Percentiles rank a stretch among this genome's conserved stretches.
These are phyloP conservation scores for Cabera pusaria DNA, from an alignment of 2,888 invertebrate genomes.

Conservation along the genomic window DNA sequence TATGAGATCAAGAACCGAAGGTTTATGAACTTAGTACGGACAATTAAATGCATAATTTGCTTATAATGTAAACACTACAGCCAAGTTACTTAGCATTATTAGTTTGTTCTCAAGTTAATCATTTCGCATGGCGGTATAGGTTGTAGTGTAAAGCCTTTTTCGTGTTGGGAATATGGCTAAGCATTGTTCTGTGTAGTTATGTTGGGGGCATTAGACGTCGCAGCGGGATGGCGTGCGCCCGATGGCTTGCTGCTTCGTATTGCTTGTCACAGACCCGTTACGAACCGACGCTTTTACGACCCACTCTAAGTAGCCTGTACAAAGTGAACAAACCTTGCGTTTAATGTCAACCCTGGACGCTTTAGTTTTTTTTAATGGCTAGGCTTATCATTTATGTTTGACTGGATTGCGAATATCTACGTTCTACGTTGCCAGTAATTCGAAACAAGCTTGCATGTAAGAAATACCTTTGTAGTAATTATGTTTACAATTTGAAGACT, in stretches of 20 bases:
- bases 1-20: no score
- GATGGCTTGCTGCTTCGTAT: slow-evolving; percentile 51
- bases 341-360: slow-evolving; percentile 57
- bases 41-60: no score
- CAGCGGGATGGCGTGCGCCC: slow-evolving; percentile 63
- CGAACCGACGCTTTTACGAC: slow-evolving; percentile 61
- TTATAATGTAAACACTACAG: neutral
- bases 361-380: no score
- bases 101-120: slow-evolving; percentile 25
- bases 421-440: no score
- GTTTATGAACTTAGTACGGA: no score
- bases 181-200: slow-evolving; percentile 33
- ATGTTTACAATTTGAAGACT: no score
- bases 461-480: no score
- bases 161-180: slow-evolving; percentile 34
- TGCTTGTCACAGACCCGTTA: slow-evolving; percentile 56
- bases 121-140: slow-evolving; percentile 24
- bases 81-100: slow-evolving; percentile 8
- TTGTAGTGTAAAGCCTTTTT: slow-evolving; percentile 41
- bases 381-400: no score
- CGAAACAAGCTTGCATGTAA: no score
- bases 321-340: slow-evolving; percentile 59
- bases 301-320: slow-evolving; percentile 49
- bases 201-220: slow-evolving; percentile 34
- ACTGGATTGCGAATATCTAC: no score